These are phyloP conservation scores for Dasyornis broadbenti DNA, from an alignment of 2,113 vertebrate genomes.

Conservation along the genomic window DNA sequence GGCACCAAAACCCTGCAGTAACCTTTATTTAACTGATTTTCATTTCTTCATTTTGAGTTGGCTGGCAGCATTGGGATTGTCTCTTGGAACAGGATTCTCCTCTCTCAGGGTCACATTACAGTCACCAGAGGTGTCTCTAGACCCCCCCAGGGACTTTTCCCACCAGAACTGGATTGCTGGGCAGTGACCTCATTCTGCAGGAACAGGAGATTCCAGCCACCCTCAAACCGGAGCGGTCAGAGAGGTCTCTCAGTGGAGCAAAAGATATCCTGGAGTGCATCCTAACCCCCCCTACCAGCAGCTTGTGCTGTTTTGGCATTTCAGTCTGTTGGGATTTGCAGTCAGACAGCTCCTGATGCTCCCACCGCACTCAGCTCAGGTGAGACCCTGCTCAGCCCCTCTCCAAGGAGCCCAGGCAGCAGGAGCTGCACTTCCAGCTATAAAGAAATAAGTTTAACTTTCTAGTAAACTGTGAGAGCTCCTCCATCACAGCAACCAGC, in stretches of 20 bases:
- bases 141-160: background rate
- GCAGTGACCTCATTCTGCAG: background rate
- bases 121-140: accelerated
- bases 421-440: background rate
- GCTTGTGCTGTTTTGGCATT: background rate
- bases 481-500: background rate
- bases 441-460: background rate
- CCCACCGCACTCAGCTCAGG: accelerated
- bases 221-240: background rate
- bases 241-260: background rate
- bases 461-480: background rate
- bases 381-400: background rate
- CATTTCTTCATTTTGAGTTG: background rate
- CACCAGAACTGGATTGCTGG: accelerated
- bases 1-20: accelerated
- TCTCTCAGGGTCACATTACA: background rate
- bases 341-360: accelerated
- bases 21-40: background rate
- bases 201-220: background rate
- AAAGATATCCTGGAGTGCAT: background rate
- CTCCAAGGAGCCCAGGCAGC: background rate
- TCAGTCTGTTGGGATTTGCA: accelerated
- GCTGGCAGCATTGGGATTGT: background rate
- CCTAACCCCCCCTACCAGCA: background rate
- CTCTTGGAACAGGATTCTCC: background rate